Base-by-base conservation (phyloP, 2,888 invertebrate species). In the Cataglyphis albicans region DNA sequence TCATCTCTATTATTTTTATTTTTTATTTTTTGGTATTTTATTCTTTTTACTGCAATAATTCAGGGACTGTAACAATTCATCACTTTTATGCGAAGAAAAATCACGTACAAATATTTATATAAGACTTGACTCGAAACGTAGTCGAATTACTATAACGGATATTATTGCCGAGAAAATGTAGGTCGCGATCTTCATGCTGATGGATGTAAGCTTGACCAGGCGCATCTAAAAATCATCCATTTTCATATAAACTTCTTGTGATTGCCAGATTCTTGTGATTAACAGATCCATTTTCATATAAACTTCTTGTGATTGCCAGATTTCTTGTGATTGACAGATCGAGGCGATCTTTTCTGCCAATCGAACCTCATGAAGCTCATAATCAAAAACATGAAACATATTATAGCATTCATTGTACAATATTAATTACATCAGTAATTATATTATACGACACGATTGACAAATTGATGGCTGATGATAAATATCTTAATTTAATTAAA, bases 161-260 rank as follows among this genome's bases (percentile, higher is more conserved):
- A 74, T 64, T 48, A 84, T 78, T 9, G 38, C 3, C 35, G 68
- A 72, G 61, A 72, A 84, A 84, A 89, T 87, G 84, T 91, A 68
- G 90, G 86, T 59, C 84, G 82, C 48, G 84, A 87, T 85, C 81
- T 81, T 87, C 83, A 82, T 21, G 73, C 81, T 85, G 85, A 76
- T 83, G 87, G 86, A 86, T 74, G 63, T 61, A 73, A 82, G 72
- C 78, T 83, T 85, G 85, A 85, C 90, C 90, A 91, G 88, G 88
- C 91, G 92, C 70, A 91, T 92, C 91, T 91, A 90, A 91, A 89
- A 83, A 85, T 87, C 89, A 87, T 87, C 87, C 81, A 89, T 90
- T 92, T 92, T 92, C 92, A 89, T 91, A 78, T 89, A 85, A 91
- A 91, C 91, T 91, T 90, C 88, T 91, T 75, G 84, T 21, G 21